phyloP scores from a whole-genome alignment of 2,797 vertebrate genomes.

The Tapirus indicus region DNA sequence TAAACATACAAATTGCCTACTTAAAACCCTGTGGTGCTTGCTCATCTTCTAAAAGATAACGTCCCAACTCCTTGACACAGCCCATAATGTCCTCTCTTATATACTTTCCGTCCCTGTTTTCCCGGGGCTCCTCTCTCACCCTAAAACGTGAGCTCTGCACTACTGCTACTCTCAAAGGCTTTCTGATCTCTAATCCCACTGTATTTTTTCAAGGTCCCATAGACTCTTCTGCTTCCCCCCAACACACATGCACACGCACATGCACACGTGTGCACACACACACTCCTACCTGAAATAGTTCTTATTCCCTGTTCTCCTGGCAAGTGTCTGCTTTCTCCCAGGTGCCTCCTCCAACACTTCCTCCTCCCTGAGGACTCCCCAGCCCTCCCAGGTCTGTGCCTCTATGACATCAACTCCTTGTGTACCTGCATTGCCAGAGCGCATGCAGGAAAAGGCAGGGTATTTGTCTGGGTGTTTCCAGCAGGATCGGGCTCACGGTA shows the following conservation, averaged over 20 bases:
- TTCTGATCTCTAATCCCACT: not conserved
- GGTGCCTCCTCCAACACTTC: not conserved
- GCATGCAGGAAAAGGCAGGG: not conserved
- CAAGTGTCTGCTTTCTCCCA: not conserved
- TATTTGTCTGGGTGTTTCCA: not conserved
- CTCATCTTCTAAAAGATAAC: constrained; percentile 23
- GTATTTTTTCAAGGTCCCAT: not conserved
- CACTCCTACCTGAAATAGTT: not conserved
- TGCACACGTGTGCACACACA: too few relatives aligned
- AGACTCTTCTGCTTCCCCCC: not conserved
- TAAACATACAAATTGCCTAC: not conserved
- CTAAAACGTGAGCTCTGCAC: not conserved
- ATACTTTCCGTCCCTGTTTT: not conserved
- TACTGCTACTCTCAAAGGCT: not conserved
- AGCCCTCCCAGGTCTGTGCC: not conserved
- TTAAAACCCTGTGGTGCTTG: not conserved
- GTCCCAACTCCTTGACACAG: not conserved
- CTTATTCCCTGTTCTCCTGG: not conserved
- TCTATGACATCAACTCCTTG: not conserved
- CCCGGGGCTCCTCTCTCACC: not conserved
- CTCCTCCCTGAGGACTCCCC: not conserved
- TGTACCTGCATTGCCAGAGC: not conserved
- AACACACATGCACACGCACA: not conserved
- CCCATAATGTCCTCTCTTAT: not conserved
- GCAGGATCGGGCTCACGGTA: not conserved